A percentile compares a stretch with the other conserved stretches of the same genome.
phyloP scores from a whole-genome alignment of 2,797 vertebrate species.

The Crenichthys baileyi region DNA sequence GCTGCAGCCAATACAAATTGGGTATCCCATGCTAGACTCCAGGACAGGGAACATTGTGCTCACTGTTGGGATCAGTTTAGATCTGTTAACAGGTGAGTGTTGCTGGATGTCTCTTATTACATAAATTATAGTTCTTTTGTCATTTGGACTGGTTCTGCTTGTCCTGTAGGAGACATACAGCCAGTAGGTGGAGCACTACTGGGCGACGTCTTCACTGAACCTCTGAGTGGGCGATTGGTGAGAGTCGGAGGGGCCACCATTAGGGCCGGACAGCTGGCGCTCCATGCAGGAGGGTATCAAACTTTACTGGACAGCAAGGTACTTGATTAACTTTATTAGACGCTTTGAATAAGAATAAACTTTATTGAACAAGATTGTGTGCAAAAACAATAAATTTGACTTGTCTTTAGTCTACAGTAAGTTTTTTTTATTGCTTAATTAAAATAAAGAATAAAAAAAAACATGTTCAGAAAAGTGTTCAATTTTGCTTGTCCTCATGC shows the following conservation, averaged over 20 bases:
- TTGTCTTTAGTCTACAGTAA: too few relatives aligned
- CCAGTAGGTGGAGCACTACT: conserved; percentile 87
- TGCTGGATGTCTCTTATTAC: neutral
- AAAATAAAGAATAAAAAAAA: too few relatives aligned
- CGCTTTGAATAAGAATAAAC: neutral
- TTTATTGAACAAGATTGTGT: too few relatives aligned
- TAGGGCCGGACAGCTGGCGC: conserved; percentile 70
- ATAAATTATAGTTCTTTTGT: neutral
- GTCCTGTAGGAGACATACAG: conserved; percentile 81
- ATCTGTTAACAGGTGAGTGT: conserved; percentile 83
- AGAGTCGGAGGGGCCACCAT: conserved; percentile 79
- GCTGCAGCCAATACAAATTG: conserved; percentile 85
- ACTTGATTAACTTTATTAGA: neutral
- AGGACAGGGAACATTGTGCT: conserved; percentile 81
- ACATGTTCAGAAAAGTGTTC: neutral
- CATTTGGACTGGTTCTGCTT: conserved; percentile 1
- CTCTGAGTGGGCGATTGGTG: conserved; percentile 82
- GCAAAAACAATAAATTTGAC: too few relatives aligned
- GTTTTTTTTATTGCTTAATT: too few relatives aligned
- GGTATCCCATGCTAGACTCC: conserved; percentile 84
- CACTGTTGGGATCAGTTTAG: conserved; percentile 83
- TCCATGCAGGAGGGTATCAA: conserved; percentile 83
- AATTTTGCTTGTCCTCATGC: neutral
- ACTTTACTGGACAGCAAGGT: conserved; percentile 81
- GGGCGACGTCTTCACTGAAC: conserved; percentile 84